These are phyloP conservation scores for Microhierax caerulescens DNA, from an alignment of 2,797 vertebrate species.

Conservation along the genomic window DNA sequence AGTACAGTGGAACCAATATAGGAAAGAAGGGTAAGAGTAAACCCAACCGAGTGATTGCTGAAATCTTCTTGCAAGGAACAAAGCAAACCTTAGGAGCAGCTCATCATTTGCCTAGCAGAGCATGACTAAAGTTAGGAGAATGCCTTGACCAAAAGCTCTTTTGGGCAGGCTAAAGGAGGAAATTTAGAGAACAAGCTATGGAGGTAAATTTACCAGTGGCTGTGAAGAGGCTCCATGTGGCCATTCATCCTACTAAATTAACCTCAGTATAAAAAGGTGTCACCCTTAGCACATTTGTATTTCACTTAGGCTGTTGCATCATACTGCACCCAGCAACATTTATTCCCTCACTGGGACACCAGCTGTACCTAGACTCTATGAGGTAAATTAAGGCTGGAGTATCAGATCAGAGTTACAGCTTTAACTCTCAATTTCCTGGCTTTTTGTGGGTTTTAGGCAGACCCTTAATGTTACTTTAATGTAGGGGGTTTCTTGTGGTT, in stretches of 20 bases:
- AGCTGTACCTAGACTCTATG: neutral
- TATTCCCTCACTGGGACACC: neutral
- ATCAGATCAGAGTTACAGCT: conserved; percentile 60
- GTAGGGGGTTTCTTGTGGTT: conserved; percentile 71
- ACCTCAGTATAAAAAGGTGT: neutral
- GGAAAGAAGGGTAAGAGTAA: neutral
- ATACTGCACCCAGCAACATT: neutral
- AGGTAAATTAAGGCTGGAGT: conserved; percentile 50
- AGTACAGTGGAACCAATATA: neutral
- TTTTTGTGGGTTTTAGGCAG: conserved; percentile 72
- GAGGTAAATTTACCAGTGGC: neutral
- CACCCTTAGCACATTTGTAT: neutral
- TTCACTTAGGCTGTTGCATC: neutral
- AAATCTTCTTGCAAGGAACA: neutral
- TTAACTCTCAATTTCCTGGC: conserved; percentile 76
- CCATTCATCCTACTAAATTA: neutral
- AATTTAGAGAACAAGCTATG: neutral
- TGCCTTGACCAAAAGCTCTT: neutral
- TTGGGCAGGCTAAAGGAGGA: neutral
- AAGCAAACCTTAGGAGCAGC: neutral
- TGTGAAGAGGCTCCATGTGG: neutral
- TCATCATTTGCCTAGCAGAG: neutral
- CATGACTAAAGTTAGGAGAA: neutral
- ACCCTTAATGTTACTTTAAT: conserved; percentile 74
- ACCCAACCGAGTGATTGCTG: neutral